Evolutionary conservation across 1,140 invertebrate species (phyloP).

Genomic region (Diachasmimorpha longicaudata): DNA sequence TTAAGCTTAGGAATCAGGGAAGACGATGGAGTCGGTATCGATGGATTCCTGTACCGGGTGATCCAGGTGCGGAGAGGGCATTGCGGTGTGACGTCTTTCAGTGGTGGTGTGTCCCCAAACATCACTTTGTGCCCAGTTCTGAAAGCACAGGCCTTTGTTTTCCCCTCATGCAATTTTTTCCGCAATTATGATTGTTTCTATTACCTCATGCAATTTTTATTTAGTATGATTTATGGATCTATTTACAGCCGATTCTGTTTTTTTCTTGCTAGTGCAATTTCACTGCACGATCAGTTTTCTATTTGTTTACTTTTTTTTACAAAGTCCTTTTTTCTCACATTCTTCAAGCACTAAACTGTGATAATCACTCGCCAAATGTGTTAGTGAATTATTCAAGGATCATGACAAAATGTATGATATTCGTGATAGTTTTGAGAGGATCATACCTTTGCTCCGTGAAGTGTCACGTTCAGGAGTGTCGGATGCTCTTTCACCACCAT

Average conservation of each 20-base stretch:
- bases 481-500: conserved; percentile 85
- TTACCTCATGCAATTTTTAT: neutral
- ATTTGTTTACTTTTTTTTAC: neutral
- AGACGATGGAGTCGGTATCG: conserved; percentile 48
- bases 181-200: too few relatives aligned
- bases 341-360: conserved; percentile 12
- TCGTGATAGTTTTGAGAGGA: neutral
- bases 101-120: neutral
- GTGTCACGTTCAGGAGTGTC: conserved; percentile 82
- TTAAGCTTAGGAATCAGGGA: conserved; percentile 43
- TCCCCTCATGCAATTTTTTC: conserved; percentile 5
- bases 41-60: conserved; percentile 32
- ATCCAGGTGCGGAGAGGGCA: conserved; percentile 12
- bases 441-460: conserved; percentile 79
- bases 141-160: conserved; percentile 21
- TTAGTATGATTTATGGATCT: neutral
- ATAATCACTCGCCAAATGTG: neutral
- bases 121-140: conserved; percentile 20
- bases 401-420: neutral
- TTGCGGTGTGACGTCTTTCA: conserved; percentile 12
- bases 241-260: too few relatives aligned
- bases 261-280: too few relatives aligned
- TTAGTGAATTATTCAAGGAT: neutral
- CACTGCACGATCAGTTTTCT: too few relatives aligned
- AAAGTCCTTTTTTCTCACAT: neutral